A percentile compares a stretch with the other conserved stretches of the same genome.
Conservation (phyloP, 2,113 vertebrate genomes). For the Lasiurus cinereus region DNA sequence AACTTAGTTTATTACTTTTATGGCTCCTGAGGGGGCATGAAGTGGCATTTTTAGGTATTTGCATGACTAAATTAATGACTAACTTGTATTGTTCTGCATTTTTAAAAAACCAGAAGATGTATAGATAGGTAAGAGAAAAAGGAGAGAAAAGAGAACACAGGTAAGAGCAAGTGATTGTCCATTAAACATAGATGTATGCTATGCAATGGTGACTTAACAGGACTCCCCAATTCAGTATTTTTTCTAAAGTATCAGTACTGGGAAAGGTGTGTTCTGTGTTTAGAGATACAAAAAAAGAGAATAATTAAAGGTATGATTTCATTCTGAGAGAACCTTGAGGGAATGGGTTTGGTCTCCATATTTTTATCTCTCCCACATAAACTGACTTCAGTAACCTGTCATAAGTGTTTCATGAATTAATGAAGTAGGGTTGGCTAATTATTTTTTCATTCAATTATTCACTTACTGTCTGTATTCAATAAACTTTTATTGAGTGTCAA, state of each 20-base stretch:
- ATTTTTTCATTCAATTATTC: constrained; percentile 6
- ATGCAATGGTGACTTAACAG: neutral
- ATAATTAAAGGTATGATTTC: neutral
- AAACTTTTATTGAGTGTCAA: constrained; percentile 18
- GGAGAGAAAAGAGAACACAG: neutral
- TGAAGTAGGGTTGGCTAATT: neutral
- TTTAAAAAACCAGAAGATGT: neutral
- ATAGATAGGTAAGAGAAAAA: neutral
- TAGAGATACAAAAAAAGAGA: constrained; percentile 40
- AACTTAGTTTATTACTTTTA: constrained; percentile 47
- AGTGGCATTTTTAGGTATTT: constrained; percentile 46
- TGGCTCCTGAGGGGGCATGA: neutral
- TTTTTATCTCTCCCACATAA: constrained; percentile 27
- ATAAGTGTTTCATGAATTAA: constrained; percentile 37
- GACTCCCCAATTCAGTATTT: neutral
- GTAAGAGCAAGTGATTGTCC: neutral
- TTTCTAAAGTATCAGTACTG: constrained; percentile 15
- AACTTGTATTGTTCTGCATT: constrained; percentile 12
- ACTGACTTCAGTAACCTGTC: neutral
- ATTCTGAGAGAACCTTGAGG: constrained; percentile 1
- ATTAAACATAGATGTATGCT: neutral
- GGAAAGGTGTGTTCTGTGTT: neutral
- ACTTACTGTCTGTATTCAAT: neutral
- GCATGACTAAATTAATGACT: constrained; percentile 57
- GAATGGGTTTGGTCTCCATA: neutral